Evolutionary conservation across 2,888 invertebrate species (phyloP), one percentile per base, ranked within the genome.

Genomic region (Imbricaverruca yamaguchii): DNA sequence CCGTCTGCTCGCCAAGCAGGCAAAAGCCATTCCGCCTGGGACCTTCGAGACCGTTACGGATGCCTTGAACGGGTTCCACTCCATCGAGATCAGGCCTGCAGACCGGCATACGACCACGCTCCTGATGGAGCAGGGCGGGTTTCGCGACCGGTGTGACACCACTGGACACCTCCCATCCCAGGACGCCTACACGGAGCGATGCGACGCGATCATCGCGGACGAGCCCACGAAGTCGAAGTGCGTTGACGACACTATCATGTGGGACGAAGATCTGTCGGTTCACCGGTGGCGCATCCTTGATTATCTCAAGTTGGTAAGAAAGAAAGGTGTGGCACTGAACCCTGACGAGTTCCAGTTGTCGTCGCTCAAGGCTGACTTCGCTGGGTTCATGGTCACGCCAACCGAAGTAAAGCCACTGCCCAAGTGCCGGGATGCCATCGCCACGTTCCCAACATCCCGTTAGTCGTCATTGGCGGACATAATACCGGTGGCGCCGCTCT

Each of bases 241-340:
- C 80, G 63, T 80, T n/a, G 69, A 80, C 65, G 80, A 81, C 56
- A 80, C 81, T 55, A 80, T 81, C 63, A 15, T 77, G n/a, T 80
- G 59, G 61, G 81, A 81, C 81, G 55, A 23, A 9, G 59, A 81
- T 69, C 25, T 81, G 53, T 13, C 18, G 18, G 63, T 56, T 18
- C 80, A 81, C 80, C 69, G 80, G 80, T 81, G 81, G 81, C 81
- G 77, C 15, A 55, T 61, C 74, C 77, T 81, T 25, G 77, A 80
- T 11, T 77, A 39, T 39, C 81, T 80, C 53, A 53, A 80, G 13
- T n/a, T n/a, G 67, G n/a, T 65, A 21, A 78, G 6, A 80, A 55
- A 21, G n/a, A 59, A 55, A 61, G 80, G 81, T 39, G 21, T 80
- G 59, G 78, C 80, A 12, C 69, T 81, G 25, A 81, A 81, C 77